Conservation (phyloP, 2,113 vertebrate species). For the Excalfactoria chinensis region DNA sequence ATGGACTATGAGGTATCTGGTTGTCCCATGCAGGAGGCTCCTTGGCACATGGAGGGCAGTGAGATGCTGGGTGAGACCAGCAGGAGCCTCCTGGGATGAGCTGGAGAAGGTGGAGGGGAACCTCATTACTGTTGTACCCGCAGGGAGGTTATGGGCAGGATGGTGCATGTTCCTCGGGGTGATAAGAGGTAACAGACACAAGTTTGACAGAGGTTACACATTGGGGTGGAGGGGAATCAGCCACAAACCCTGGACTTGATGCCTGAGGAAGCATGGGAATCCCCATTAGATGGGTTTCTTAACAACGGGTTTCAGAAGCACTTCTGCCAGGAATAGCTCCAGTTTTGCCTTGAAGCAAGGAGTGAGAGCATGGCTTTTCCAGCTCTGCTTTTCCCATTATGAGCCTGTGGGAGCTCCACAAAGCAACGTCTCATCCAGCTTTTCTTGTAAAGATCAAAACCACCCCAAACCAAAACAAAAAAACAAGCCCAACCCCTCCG, state of each 20-base stretch:
- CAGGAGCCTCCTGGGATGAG: background rate
- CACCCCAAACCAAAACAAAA: too few species aligned
- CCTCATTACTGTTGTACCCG: fast-evolving
- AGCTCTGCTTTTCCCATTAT: background rate
- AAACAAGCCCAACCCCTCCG: background rate
- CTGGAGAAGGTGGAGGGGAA: background rate
- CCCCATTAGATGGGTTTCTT: background rate
- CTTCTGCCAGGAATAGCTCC: background rate
- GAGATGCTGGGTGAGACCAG: background rate
- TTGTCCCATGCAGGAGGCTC: background rate
- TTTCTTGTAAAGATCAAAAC: background rate
- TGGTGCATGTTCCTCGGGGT: background rate
- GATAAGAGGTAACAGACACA: background rate
- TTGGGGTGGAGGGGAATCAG: background rate
- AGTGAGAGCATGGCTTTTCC: background rate
- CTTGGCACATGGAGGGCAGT: background rate
- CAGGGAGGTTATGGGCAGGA: background rate
- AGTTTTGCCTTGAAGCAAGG: background rate
- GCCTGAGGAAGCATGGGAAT: constrained; percentile 20
- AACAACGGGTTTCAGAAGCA: background rate
- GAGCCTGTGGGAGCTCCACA: background rate
- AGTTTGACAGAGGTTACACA: background rate
- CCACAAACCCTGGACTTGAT: background rate
- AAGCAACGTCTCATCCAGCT: background rate
- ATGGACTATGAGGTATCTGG: background rate